Percentiles rank a stretch among this genome's conserved stretches.
Conservation (phyloP, 2,888 invertebrate species). For the Leuctra nigra region DNA sequence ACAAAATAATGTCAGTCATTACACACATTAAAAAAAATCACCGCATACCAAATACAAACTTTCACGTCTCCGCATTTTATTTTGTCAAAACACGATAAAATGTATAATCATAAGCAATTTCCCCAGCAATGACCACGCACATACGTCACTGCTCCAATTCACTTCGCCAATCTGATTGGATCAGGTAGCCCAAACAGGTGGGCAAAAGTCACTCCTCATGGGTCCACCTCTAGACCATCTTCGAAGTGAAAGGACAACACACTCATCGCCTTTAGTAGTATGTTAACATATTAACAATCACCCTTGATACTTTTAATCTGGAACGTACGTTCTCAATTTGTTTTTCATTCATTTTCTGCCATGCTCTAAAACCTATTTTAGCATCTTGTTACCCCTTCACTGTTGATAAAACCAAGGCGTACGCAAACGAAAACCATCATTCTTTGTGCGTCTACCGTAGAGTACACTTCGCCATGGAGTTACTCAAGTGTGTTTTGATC, state of each 20-base stretch:
- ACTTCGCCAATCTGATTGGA: too few relatives aligned
- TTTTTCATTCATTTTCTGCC: constrained; percentile 14
- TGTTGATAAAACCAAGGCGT: background rate
- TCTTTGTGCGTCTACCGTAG: background rate
- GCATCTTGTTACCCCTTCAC: constrained; percentile 12
- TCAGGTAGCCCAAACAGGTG: too few relatives aligned
- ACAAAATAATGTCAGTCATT: too few relatives aligned
- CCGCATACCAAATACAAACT: too few relatives aligned
- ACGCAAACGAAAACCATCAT: background rate
- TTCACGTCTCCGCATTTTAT: too few relatives aligned
- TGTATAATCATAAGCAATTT: too few relatives aligned
- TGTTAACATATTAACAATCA: constrained; percentile 11
- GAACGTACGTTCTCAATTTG: constrained; percentile 17
- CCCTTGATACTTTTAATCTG: constrained; percentile 18
- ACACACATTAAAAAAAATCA: too few relatives aligned
- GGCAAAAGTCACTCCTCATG: too few relatives aligned
- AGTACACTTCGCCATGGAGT: background rate
- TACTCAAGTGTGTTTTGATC: background rate
- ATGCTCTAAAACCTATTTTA: constrained; percentile 19
- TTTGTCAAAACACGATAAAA: too few relatives aligned
- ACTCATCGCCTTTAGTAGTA: background rate
- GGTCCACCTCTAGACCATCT: too few relatives aligned
- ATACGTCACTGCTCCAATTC: too few relatives aligned
- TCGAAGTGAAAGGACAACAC: constrained; percentile 9
- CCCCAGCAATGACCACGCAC: too few relatives aligned